Percentiles rank a stretch among this genome's conserved stretches.
Evolutionary conservation across 2,113 vertebrate species (phyloP).

Genomic region (Athene cunicularia): DNA sequence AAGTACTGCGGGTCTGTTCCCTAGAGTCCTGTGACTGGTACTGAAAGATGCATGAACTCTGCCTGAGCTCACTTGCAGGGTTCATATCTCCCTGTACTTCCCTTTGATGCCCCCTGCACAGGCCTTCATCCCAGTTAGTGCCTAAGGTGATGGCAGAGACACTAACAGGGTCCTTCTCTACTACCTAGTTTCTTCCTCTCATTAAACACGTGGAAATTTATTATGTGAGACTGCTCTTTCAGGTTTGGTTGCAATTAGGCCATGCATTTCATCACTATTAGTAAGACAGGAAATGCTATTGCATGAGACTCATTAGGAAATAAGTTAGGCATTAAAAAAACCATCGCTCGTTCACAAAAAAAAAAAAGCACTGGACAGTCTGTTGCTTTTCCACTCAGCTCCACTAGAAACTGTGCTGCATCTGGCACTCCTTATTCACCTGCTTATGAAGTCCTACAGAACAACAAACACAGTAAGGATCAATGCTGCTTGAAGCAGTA

Average conservation of each 20-base stretch:
- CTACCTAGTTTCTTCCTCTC: background rate
- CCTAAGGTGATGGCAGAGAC: background rate
- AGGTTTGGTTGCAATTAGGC: background rate
- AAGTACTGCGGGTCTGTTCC: background rate
- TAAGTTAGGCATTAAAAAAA: background rate
- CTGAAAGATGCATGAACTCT: background rate
- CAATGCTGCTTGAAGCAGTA: background rate
- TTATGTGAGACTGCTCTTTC: background rate
- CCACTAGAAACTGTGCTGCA: background rate
- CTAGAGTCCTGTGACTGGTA: background rate
- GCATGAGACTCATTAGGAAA: background rate
- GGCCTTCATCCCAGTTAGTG: background rate
- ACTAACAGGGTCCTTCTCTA: background rate
- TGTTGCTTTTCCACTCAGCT: background rate
- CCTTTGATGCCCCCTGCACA: background rate
- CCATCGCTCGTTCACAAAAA: background rate
- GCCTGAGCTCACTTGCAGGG: background rate
- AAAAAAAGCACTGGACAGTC: background rate
- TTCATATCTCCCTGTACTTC: background rate
- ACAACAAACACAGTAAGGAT: background rate
- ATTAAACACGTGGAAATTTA: background rate
- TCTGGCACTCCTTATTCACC: background rate
- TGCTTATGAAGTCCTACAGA: background rate
- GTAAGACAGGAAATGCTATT: background rate
- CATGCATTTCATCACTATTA: background rate